These are phyloP conservation scores for Drosophila ambigua DNA, from an alignment of 1,140 invertebrate genomes.

Conservation along the genomic window DNA sequence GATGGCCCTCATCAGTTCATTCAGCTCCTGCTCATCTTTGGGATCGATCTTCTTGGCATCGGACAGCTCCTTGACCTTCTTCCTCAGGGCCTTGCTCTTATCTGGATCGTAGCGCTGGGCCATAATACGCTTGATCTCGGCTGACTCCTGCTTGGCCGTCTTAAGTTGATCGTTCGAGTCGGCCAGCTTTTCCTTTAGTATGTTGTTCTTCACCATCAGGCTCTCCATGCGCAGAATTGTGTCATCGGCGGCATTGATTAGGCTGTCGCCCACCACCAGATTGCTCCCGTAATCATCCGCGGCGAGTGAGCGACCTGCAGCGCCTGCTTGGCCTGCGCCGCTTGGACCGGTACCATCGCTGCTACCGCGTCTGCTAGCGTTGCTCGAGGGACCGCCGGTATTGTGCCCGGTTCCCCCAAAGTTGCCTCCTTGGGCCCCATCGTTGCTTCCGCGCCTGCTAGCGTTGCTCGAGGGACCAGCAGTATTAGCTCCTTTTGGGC, in stretches of 20 bases:
- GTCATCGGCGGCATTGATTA: constrained; percentile 58
- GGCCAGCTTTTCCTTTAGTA: constrained; percentile 49
- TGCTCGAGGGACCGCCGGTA: not conserved
- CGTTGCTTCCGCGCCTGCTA: not conserved
- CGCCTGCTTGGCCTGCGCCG: not conserved
- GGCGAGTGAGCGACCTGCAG: not conserved
- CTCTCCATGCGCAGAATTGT: constrained; percentile 55
- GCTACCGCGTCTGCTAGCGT: not conserved
- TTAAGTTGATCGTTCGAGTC: constrained; percentile 44
- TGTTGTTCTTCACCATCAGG: constrained; percentile 55
- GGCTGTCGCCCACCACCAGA: constrained; percentile 58
- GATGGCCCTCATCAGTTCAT: constrained; percentile 47
- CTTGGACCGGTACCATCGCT: not conserved
- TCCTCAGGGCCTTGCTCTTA: constrained; percentile 42
- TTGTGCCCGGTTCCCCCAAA: not conserved
- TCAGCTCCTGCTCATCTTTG: constrained; percentile 59
- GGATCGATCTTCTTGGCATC: constrained; percentile 56
- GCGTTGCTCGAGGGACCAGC: not conserved
- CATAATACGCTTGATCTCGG: constrained; percentile 71
- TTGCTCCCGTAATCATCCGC: constrained; percentile 28
- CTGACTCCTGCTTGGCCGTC: constrained; percentile 43
- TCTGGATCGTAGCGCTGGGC: constrained; percentile 60
- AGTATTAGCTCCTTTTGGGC: not conserved
- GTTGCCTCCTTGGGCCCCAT: no score
- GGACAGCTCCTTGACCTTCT: constrained; percentile 64